Percentiles rank a stretch among this genome's conserved stretches.
Evolutionary conservation across 2,113 vertebrate genomes (phyloP).

Genomic region (Saccopteryx bilineata): DNA sequence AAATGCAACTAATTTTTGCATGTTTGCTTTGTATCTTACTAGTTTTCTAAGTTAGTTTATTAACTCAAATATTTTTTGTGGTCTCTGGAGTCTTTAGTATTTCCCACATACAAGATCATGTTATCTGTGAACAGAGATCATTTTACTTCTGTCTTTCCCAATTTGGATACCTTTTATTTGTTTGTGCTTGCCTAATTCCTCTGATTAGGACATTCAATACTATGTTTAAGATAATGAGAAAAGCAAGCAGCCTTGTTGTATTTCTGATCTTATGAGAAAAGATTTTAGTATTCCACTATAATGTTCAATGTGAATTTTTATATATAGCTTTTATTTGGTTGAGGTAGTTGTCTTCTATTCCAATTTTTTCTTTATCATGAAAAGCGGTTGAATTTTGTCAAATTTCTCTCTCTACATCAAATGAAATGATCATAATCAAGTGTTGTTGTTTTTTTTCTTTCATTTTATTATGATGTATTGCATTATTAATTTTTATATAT

Average conservation of each 20-base stretch:
- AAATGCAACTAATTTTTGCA: background rate
- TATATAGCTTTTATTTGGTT: background rate
- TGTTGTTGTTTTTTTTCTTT: background rate
- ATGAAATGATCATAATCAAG: background rate
- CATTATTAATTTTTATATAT: background rate
- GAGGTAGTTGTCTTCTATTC: background rate
- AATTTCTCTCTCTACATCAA: background rate
- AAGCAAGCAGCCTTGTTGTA: background rate
- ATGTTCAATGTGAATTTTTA: background rate
- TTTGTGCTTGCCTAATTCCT: background rate
- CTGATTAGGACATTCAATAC: background rate
- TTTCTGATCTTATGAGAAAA: background rate
- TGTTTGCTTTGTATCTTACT: background rate
- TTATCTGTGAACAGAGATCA: background rate
- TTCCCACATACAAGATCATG: background rate
- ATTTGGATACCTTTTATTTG: background rate
- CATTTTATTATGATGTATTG: background rate
- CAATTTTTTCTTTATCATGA: background rate
- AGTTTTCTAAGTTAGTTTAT: background rate
- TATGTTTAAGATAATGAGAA: background rate
- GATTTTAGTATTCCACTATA: background rate
- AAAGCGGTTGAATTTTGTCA: background rate
- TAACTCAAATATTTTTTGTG: background rate
- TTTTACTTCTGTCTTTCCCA: background rate
- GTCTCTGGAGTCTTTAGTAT: background rate